These are phyloP conservation scores for Drosophila meridionalis DNA, from an alignment of 2,888 invertebrate genomes.

Conservation along the genomic window DNA sequence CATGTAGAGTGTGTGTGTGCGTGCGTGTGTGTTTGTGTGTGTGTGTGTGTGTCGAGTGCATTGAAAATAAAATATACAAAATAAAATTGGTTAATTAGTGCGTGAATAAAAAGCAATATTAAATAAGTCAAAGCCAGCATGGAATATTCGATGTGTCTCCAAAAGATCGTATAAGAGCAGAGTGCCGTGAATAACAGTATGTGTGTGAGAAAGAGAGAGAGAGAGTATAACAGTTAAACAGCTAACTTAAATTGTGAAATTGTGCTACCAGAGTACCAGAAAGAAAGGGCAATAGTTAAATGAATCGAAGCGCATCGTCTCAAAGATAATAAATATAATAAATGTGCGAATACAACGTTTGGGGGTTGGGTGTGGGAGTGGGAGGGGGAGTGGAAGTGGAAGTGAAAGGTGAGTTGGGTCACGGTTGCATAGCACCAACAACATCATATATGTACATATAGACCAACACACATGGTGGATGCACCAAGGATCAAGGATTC, in stretches of 20 bases:
- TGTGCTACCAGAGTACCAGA: not conserved
- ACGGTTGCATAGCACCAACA: conserved; percentile 32
- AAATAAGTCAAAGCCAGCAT: conserved; percentile 4
- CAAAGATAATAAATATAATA: not conserved
- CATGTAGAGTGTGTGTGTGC: conserved; percentile 6
- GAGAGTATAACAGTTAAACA: not conserved
- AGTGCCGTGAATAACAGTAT: not conserved
- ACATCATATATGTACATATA: conserved; percentile 10
- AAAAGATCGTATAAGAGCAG: conserved; percentile 6
- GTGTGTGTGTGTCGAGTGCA: conserved; percentile 9
- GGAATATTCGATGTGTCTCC: conserved; percentile 10
- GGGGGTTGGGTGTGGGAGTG: not conserved
- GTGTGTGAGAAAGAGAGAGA: conserved; percentile 1
- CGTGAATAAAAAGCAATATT: conserved; percentile 5
- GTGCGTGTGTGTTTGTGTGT: not conserved
- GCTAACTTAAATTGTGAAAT: not conserved
- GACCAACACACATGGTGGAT: conserved; percentile 2
- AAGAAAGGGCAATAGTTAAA: not conserved
- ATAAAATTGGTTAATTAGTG: conserved; percentile 24
- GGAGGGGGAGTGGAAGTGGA: not conserved
- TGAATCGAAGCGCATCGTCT: conserved; percentile 1
- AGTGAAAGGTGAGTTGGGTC: not conserved
- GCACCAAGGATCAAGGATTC: conserved; percentile 14
- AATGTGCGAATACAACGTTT: not conserved
- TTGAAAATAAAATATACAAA: conserved; percentile 34